phyloP scores from a whole-genome alignment of 2,113 vertebrate species.

The Scalopus aquaticus region DNA sequence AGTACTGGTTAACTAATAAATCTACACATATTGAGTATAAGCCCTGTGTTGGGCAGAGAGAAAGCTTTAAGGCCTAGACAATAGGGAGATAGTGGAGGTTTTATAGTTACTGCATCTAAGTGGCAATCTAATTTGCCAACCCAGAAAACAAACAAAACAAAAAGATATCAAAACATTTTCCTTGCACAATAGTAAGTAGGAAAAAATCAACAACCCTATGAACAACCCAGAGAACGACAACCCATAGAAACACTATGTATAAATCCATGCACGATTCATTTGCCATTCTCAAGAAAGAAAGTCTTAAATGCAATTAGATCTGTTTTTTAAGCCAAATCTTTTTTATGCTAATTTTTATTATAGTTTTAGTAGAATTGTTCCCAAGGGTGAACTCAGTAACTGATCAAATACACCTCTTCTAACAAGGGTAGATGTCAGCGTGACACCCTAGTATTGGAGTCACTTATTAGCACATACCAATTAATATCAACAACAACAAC shows the following conservation, averaged over 20 bases:
- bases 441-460: background rate
- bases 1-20: background rate
- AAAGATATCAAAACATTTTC: background rate
- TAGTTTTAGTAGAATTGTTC: background rate
- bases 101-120: background rate
- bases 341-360: background rate
- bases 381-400: background rate
- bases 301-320: background rate
- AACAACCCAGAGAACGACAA: too few species aligned
- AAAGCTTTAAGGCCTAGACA: background rate
- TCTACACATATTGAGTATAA: background rate
- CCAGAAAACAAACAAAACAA: slow-evolving; percentile 7
- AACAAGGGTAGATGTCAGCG: background rate
- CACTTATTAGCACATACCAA: background rate
- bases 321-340: background rate
- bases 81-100: background rate
- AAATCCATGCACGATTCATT: background rate
- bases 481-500: too few species aligned
- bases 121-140: background rate
- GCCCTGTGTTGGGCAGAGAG: background rate
- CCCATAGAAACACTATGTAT: background rate
- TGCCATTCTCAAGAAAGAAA: slow-evolving; percentile 27
- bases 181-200: background rate
- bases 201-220: background rate
- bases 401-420: slow-evolving; percentile 18